Base-by-base conservation (phyloP, 2,888 invertebrate genomes). In the Crioceris asparagi region DNA sequence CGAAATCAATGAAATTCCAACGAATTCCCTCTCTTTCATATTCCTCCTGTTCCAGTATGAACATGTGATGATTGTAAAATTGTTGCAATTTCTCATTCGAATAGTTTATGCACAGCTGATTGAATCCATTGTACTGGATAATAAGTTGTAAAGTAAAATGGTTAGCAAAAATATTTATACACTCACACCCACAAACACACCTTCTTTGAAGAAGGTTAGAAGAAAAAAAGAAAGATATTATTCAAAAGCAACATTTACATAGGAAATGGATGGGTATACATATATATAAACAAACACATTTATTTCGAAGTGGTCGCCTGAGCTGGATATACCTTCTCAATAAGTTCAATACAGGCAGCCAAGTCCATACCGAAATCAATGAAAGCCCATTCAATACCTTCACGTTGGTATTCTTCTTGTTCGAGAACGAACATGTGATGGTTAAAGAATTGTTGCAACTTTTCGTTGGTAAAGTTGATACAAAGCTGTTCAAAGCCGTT, bases 31-130 rank as follows among this genome's bases (percentile, higher is more conserved):
- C 88, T 57, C 83, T 75, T 69, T 87, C 86, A 72, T 92, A 92
- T 63, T 92, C 90, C 66, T 92, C 91, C 74, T 92, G 91, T 71
- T 92, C 91, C 68, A 92, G 72, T 54, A 92, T 81, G 71, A 92
- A 92, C 91, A 92, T 91, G 74, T 87, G 81, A 67, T 92, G 90
- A 69, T 92, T 92, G 80, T 91, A 92, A 74, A 86, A 92, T 65
- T 92, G 92, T 70, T 92, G 91, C 56, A 92, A 76, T 68, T 87
- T 85, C 72, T 92, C 91, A 68, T 92, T 92, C 60, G 88, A 87
- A 75, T 88, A 92, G 75, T 92, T 92, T 77, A 92, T 88, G 75
- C 91, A 91, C 63, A 92, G 77, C 69, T 92, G 91, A 72, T 92
- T 90, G 75, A 91, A 91, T 63, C 87, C 82, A 74, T 92, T 92